These are phyloP conservation scores for Pluvialis apricaria DNA, from an alignment of 2,113 vertebrate genomes.

Conservation along the genomic window DNA sequence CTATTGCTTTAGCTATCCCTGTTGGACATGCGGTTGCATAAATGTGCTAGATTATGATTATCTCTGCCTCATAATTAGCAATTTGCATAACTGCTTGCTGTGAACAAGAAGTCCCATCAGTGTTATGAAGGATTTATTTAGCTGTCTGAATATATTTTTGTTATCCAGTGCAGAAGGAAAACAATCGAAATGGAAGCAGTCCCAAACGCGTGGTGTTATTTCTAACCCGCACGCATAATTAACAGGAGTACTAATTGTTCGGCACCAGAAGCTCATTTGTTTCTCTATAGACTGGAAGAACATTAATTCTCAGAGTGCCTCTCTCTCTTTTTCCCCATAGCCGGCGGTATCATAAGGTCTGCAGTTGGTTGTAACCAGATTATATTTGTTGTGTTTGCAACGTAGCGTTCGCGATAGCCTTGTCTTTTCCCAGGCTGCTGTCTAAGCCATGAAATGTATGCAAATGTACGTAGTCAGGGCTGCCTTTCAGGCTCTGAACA, in stretches of 20 bases:
- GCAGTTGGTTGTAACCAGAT: conserved; percentile 55
- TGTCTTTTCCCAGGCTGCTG: conserved; percentile 43
- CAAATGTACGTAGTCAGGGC: background rate
- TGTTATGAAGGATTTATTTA: conserved; percentile 72
- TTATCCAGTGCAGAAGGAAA: conserved; percentile 63
- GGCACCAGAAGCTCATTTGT: conserved; percentile 72
- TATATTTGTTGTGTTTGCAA: conserved; percentile 43
- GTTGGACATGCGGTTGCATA: conserved; percentile 58
- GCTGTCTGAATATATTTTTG: conserved; percentile 74
- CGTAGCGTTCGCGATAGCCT: background rate
- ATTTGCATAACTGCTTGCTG: conserved; percentile 74
- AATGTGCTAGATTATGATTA: conserved; percentile 72
- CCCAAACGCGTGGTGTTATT: conserved; percentile 68
- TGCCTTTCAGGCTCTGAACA: background rate
- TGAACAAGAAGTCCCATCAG: conserved; percentile 68
- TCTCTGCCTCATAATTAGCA: conserved; percentile 74
- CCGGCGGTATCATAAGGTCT: conserved; percentile 32
- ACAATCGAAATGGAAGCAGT: conserved; percentile 68
- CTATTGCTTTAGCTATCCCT: conserved; percentile 59
- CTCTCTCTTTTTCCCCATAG: conserved; percentile 15
- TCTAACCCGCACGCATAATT: conserved; percentile 66
- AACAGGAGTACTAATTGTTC: conserved; percentile 73
- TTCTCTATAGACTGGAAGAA: conserved; percentile 67
- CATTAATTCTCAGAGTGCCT: conserved; percentile 61
- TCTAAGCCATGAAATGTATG: background rate